Evolutionary conservation across 2,113 vertebrate species (phyloP).

Genomic region (Urocynchramus pylzowi): DNA sequence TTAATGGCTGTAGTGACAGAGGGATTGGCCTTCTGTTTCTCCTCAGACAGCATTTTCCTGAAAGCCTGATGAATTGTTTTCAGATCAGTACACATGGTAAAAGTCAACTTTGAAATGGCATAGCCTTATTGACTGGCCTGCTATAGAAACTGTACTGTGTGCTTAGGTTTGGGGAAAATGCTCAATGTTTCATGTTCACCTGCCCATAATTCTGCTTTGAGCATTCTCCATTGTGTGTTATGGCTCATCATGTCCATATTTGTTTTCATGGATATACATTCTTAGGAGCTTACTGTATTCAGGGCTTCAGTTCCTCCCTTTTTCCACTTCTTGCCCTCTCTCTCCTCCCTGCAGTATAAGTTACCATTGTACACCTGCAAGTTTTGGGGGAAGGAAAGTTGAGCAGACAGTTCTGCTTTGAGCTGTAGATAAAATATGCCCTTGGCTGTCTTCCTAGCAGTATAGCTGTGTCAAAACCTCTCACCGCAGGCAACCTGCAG

Average conservation of each 20-base stretch:
- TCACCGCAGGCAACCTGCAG: background rate
- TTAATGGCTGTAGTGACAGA: background rate
- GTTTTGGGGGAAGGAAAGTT: background rate
- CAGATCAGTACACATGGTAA: background rate
- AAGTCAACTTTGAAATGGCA: background rate
- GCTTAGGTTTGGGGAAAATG: background rate
- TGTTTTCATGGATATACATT: rapidly evolving
- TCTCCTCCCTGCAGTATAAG: rapidly evolving
- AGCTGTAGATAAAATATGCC: background rate
- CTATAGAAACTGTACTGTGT: background rate
- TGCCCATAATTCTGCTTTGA: background rate
- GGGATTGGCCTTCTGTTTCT: background rate
- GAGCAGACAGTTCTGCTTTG: background rate
- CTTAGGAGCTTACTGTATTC: background rate
- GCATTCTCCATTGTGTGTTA: background rate
- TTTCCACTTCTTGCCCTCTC: background rate
- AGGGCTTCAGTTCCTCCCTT: background rate
- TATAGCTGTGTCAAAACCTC: background rate
- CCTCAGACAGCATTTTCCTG: background rate
- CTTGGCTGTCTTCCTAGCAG: background rate
- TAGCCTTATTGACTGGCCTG: background rate
- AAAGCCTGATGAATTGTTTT: background rate
- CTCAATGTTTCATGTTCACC: background rate
- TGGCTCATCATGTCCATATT: background rate
- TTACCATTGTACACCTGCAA: background rate